Conservation (phyloP, 2,888 invertebrate species). For the Orthonevra nobilis region DNA sequence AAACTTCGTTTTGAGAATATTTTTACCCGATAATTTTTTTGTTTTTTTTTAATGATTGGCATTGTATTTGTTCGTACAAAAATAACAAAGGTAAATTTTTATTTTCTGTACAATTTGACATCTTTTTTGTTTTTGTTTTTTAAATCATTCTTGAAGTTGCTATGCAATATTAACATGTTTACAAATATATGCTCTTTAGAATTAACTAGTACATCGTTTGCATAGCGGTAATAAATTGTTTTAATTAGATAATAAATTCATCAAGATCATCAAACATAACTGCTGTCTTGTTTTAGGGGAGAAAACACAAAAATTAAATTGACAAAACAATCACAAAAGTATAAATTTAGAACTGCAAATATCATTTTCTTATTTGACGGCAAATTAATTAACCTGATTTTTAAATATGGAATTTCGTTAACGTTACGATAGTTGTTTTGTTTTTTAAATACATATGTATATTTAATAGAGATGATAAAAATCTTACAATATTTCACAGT, state of each 20-base stretch:
- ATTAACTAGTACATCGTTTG: slow-evolving; percentile 55
- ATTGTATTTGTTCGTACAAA: slow-evolving; percentile 59
- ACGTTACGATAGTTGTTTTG: slow-evolving; percentile 20
- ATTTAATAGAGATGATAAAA: slow-evolving; percentile 42
- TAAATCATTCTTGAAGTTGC: slow-evolving; percentile 52
- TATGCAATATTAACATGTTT: slow-evolving; percentile 51
- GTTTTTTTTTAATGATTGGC: slow-evolving; percentile 37
- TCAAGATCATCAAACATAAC: slow-evolving; percentile 61
- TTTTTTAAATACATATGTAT: slow-evolving; percentile 33
- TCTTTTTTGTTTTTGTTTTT: slow-evolving; percentile 17
- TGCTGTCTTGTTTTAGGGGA: background rate
- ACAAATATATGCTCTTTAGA: slow-evolving; percentile 55
- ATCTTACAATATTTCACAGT: slow-evolving; percentile 45
- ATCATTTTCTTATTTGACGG: too few species aligned
- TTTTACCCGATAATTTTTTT: background rate
- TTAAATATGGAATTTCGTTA: slow-evolving; percentile 9
- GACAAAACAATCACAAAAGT: too few species aligned
- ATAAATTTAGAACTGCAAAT: slow-evolving; percentile 32
- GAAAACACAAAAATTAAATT: slow-evolving; percentile 14
- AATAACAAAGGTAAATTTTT: slow-evolving; percentile 60
- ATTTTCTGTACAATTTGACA: slow-evolving; percentile 50
- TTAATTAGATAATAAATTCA: slow-evolving; percentile 53
- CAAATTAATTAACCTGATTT: slow-evolving; percentile 1
- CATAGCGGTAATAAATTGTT: slow-evolving; percentile 50
- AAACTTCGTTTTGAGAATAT: slow-evolving; percentile 1